Evolutionary conservation across 2,797 vertebrate genomes (phyloP), one percentile per base, ranked within the genome.

Genomic region (Myiotriccus ornatus): DNA sequence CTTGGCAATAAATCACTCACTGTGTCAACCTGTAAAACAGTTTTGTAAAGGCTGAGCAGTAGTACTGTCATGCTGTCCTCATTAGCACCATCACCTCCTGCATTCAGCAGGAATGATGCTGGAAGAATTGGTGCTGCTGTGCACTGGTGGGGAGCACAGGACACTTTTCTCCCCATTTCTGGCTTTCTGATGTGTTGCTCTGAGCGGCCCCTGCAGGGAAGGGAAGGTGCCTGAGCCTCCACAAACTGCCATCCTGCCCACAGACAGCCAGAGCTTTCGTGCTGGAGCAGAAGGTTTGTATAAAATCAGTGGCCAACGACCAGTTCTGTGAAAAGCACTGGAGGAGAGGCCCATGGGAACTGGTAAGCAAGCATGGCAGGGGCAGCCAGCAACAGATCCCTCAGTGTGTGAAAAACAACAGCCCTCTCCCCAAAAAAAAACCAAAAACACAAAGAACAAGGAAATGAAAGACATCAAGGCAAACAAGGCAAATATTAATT

Each of bases 21-120:
- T 0, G 0, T 14, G 20, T 23, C 49, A 59, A 25, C 25, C 32
- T 30, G 10, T 47, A 65, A 75, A 87, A 41, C 53, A 3, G 0
- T 53, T 21, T 50, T 47, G 32, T 18, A 71, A 35, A 49, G 57
- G 19, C 8, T 52, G 65, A 87, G 6, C 57, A 44, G 56, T 65
- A 63, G 30, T 37, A 21, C 17, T 24, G n/a, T 30, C 50, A 10
- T 28, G 50, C 50, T 60, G 75, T 12, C 28, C 41, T 49, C 59
- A 69, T 14, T 30, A 77, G 65, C 5, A 7, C n/a, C 62, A 24
- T 52, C 62, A 30, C 10, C 64, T 67, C 52, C 82, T 59, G 41
- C 57, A 71, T 53, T 23, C 49, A 56, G 9, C 28, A 84, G 49
- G 1, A 2, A 46, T 16, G 57, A 8, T 47, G 53, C 35, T 89